Evolutionary conservation across 1,140 invertebrate genomes (phyloP).

Genomic region (Zaprionus vittiger): DNA sequence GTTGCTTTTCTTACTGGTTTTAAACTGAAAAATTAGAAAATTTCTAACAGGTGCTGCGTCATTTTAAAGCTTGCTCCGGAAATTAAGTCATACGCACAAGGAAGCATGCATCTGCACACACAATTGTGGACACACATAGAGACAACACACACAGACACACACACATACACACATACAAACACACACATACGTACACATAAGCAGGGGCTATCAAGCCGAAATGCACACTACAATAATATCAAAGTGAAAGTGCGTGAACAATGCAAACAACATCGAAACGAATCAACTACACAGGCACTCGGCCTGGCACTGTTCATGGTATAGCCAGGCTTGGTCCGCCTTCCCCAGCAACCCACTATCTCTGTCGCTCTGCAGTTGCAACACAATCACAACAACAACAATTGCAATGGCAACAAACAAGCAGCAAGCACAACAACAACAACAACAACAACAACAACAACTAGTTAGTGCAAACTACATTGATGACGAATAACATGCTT

Average conservation of each 20-base stretch:
- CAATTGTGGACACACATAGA: not conserved
- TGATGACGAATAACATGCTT: conserved; percentile 83
- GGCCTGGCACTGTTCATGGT: conserved; percentile 22
- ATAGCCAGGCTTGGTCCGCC: not conserved
- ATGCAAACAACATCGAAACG: conserved; percentile 74
- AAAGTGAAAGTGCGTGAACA: conserved; percentile 83
- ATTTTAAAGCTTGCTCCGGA: not conserved
- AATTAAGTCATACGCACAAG: not conserved
- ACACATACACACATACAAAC: not conserved
- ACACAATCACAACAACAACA: conserved; percentile 32
- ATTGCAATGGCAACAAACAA: conserved; percentile 35
- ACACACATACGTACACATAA: not conserved
- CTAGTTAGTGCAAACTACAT: conserved; percentile 79
- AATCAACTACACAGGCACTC: conserved; percentile 36
- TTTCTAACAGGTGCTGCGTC: not conserved
- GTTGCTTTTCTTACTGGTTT: too few species aligned
- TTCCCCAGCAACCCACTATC: not conserved
- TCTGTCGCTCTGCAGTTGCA: conserved; percentile 23
- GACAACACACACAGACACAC: not conserved
- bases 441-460: conserved; percentile 60
- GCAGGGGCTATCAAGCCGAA: conserved; percentile 50
- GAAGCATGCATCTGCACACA: conserved; percentile 23
- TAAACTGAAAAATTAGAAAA: not conserved
- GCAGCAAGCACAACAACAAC: conserved; percentile 15
- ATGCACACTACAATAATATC: conserved; percentile 77